Base-by-base conservation (phyloP, 2,113 vertebrate species). In the Rousettus leschenaultii region DNA sequence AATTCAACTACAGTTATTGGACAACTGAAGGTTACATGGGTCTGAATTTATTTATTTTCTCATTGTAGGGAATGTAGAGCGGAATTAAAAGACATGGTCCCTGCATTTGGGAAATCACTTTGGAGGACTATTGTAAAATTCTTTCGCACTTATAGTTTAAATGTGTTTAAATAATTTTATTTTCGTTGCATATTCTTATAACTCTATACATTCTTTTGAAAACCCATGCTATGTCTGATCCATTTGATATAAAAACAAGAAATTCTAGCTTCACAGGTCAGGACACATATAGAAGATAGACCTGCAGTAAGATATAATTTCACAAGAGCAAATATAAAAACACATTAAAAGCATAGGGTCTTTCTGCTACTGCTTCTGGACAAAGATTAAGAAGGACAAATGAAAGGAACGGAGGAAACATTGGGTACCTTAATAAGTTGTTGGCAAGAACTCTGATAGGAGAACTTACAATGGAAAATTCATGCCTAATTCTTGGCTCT, bases 151-250 rank as follows among this genome's bases (percentile, higher is more conserved):
- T 95, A 84, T 8, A 35, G 43, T 82, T 93, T 89, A 91, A 86
- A 3, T 80, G 59, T 96, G 24, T 78, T 82, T 78, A 84, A 83
- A 40, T 97, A 53, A 86, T 66, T 95, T 96, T 93, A 63, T 94
- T 92, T n/a, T 91, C 40, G 33, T 70, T 91, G 33, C 9, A 75
- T 86, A 71, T 59, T 86, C 71, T 94, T 75, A 51, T 66, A 94
- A 79, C 24, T 77, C 18, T 80, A 24, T 71, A 78, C 1, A 40
- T 75, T 95, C 18, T 90, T 95, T 85, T 22, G 15, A 48, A 92
- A 95, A 68, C 9, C 22, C 10, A 57, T 78, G 33, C 30, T 77
- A 48, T 79, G 68, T 59, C 61, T 73, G 24, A 90, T 43, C 15
- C 53, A 93, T 57, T 68, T 86, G 40, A 74, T 80, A 70, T 43